A percentile compares a stretch with the other conserved stretches of the same genome.
Conservation (phyloP, 2,888 invertebrate species). For the Chromoteleia sp. region DNA sequence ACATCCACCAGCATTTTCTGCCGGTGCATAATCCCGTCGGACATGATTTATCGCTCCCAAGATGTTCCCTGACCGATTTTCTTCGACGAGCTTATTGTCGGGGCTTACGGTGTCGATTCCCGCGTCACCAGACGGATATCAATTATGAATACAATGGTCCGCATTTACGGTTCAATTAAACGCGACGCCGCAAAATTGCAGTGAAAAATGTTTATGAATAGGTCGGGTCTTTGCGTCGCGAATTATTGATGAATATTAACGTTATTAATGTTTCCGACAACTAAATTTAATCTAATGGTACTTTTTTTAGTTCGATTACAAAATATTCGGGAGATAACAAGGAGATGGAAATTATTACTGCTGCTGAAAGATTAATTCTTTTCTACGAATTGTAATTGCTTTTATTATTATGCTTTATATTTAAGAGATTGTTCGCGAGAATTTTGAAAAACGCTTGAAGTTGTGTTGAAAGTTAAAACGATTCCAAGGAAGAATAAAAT, state of each 20-base stretch:
- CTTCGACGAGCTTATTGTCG: conserved; percentile 49
- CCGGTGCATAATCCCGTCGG: conserved; percentile 47
- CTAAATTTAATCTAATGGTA: conserved; percentile 4
- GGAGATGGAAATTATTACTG: too few species aligned
- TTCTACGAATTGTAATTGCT: too few species aligned
- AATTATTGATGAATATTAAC: conserved; percentile 11
- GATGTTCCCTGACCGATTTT: conserved; percentile 55
- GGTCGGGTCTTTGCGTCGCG: not conserved
- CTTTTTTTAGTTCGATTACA: not conserved
- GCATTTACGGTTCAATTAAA: conserved; percentile 48
- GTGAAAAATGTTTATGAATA: conserved; percentile 16
- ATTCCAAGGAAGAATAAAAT: conserved; percentile 2
- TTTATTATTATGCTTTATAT: too few species aligned
- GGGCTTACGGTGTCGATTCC: conserved; percentile 29
- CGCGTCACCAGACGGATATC: conserved; percentile 40
- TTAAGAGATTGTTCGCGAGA: not conserved
- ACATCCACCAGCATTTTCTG: conserved; percentile 61
- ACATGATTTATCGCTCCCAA: conserved; percentile 56
- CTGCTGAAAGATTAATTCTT: too few species aligned
- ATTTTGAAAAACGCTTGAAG: conserved; percentile 10
- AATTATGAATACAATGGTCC: conserved; percentile 53
- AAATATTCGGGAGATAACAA: too few species aligned
- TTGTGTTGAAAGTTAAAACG: conserved; percentile 11
- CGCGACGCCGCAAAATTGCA: not conserved
- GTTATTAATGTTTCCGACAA: not conserved